A percentile compares a stretch with the other conserved stretches of the same genome.
phyloP scores from a whole-genome alignment of 2,797 vertebrate genomes.

The Falco naumanni region DNA sequence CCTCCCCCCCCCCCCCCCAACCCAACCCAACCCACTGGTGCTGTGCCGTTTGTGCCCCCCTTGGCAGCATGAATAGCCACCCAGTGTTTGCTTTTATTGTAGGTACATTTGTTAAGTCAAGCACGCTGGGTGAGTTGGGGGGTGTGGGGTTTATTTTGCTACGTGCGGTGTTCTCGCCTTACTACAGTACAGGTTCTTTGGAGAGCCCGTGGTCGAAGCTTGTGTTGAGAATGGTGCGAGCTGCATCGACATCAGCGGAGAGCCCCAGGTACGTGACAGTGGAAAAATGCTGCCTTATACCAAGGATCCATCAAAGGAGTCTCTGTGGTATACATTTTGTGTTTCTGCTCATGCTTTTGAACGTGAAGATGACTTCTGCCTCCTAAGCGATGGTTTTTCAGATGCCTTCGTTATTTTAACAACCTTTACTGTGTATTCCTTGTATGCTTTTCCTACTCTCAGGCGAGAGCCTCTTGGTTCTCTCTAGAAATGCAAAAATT shows the following conservation, averaged over 20 bases:
- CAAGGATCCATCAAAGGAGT: background rate
- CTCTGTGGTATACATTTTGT: background rate
- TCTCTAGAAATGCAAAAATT: background rate
- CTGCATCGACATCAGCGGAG: slow-evolving; percentile 91
- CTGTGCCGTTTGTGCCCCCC: background rate
- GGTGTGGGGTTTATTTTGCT: background rate
- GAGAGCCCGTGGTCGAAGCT: slow-evolving; percentile 90
- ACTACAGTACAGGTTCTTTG: slow-evolving; percentile 89
- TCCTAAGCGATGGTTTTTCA: background rate
- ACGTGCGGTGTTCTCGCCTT: background rate
- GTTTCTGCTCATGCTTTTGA: background rate
- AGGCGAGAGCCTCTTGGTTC: background rate
- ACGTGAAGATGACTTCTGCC: background rate
- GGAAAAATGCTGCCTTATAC: background rate
- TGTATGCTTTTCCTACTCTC: background rate
- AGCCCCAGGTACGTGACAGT: slow-evolving; percentile 87
- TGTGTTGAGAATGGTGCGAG: slow-evolving; percentile 94
- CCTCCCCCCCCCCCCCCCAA: too few species aligned
- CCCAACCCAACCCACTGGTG: too few species aligned
- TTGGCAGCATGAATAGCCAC: background rate
- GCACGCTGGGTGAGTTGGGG: background rate
- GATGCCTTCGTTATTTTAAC: background rate
- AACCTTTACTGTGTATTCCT: background rate
- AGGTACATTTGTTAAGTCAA: background rate
- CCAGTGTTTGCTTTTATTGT: background rate